A percentile compares a stretch with the other conserved stretches of the same genome.
Evolutionary conservation across 2,888 invertebrate genomes (phyloP).

Genomic region (Drosophila anceps): DNA sequence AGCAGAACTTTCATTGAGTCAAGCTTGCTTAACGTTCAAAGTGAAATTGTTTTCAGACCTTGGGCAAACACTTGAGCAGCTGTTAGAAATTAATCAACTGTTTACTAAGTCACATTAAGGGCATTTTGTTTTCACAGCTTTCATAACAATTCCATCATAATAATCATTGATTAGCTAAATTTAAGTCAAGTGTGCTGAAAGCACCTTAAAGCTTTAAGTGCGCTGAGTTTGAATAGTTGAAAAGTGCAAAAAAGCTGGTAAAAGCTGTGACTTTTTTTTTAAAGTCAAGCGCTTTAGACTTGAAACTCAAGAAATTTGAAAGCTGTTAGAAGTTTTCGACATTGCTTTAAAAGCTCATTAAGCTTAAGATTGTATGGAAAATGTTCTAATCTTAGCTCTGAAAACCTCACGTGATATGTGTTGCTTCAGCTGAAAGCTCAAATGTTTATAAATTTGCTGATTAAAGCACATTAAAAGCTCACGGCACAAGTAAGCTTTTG

Average conservation of each 20-base stretch:
- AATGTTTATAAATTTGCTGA: not conserved
- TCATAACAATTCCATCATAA: not conserved
- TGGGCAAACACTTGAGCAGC: not conserved
- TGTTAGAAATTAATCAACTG: slow-evolving; percentile 3
- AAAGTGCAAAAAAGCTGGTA: not conserved
- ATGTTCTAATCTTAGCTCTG: too few species aligned
- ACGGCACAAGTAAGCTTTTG: not conserved
- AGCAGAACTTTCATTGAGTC: not conserved
- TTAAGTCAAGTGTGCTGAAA: not conserved
- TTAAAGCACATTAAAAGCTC: not conserved
- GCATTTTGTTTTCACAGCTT: not conserved
- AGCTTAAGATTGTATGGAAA: too few species aligned
- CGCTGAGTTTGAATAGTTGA: too few species aligned
- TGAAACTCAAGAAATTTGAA: too few species aligned
- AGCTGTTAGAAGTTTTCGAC: not conserved
- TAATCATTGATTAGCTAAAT: slow-evolving; percentile 1
- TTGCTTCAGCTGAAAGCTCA: not conserved
- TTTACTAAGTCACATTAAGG: not conserved
- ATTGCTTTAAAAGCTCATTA: not conserved
- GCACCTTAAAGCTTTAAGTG: not conserved
- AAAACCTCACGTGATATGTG: not conserved
- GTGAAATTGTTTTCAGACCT: slow-evolving; percentile 1
- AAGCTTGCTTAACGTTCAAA: not conserved
- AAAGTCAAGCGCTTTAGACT: not conserved
- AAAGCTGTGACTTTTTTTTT: not conserved